Percentiles rank a stretch among this genome's conserved stretches.
phyloP scores from a whole-genome alignment of 2,888 invertebrate genomes.

The Dermolepida albohirtum region DNA sequence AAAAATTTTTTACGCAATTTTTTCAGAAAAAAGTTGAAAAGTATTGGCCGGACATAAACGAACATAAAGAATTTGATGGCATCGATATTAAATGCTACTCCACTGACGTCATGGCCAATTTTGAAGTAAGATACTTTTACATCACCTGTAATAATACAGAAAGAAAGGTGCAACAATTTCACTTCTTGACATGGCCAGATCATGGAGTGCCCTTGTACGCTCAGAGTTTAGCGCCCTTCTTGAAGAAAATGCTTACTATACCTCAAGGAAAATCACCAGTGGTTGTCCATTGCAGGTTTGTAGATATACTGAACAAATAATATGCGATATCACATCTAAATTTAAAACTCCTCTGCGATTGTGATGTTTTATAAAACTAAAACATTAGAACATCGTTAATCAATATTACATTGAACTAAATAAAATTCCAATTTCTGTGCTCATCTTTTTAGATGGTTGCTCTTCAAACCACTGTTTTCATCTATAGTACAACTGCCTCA shows the following conservation, averaged over 20 bases:
- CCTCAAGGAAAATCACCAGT: slow-evolving; percentile 55
- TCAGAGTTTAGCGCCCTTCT: slow-evolving; percentile 47
- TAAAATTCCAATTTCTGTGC: slow-evolving; percentile 25
- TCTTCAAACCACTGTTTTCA: too few species aligned
- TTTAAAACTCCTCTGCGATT: too few species aligned
- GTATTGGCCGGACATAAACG: slow-evolving; percentile 67
- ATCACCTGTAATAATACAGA: slow-evolving; percentile 53
- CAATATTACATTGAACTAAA: too few species aligned
- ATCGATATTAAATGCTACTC: slow-evolving; percentile 58
- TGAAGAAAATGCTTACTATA: slow-evolving; percentile 60
- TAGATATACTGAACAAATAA: too few species aligned
- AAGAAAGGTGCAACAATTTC: slow-evolving; percentile 61
- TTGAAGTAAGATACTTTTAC: slow-evolving; percentile 59
- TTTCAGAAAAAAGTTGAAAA: slow-evolving; percentile 67
- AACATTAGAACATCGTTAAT: too few species aligned
- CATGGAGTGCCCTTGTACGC: slow-evolving; percentile 65
- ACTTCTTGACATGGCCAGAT: slow-evolving; percentile 69
- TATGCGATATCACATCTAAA: too few species aligned
- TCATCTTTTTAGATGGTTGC: too few species aligned
- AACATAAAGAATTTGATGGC: slow-evolving; percentile 59
- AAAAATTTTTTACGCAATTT: background rate
- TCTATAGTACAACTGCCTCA: too few species aligned
- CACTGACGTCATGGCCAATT: slow-evolving; percentile 61
- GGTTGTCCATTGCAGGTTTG: slow-evolving; percentile 68
- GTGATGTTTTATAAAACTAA: too few species aligned